Percentiles rank a stretch among this genome's conserved stretches.
Conservation (phyloP, 2,888 invertebrate species). For the Drosophila macrothrix region DNA sequence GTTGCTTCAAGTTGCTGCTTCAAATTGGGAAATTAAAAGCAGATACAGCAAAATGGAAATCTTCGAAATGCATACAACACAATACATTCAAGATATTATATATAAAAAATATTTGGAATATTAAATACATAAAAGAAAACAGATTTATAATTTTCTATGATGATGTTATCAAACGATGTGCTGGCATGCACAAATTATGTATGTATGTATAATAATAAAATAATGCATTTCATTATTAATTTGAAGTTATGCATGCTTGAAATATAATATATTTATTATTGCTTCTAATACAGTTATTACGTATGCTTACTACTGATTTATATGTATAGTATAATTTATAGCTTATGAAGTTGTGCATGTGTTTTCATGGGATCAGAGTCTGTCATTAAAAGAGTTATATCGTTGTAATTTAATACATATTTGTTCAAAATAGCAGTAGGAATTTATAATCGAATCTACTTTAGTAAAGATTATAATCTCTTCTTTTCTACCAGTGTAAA, state of each 20-base stretch:
- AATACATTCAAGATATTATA: background rate
- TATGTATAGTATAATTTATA: background rate
- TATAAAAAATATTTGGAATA: background rate
- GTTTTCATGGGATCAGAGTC: background rate
- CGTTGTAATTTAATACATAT: background rate
- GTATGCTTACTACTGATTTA: background rate
- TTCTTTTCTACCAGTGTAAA: slow-evolving; percentile 11
- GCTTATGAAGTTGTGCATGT: background rate
- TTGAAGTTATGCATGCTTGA: background rate
- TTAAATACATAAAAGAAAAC: background rate
- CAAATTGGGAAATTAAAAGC: background rate
- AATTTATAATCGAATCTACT: background rate
- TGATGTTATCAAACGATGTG: background rate
- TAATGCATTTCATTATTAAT: background rate
- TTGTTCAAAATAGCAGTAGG: background rate
- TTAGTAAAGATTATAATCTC: background rate
- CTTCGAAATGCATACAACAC: background rate
- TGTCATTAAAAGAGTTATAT: background rate
- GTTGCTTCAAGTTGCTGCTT: background rate
- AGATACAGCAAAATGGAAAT: background rate
- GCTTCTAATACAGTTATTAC: background rate
- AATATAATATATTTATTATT: background rate
- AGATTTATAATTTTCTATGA: background rate
- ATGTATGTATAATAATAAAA: background rate
- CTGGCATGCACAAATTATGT: background rate